These are phyloP conservation scores for Mus caroli DNA, from an alignment of 2,797 vertebrate genomes.

Conservation along the genomic window DNA sequence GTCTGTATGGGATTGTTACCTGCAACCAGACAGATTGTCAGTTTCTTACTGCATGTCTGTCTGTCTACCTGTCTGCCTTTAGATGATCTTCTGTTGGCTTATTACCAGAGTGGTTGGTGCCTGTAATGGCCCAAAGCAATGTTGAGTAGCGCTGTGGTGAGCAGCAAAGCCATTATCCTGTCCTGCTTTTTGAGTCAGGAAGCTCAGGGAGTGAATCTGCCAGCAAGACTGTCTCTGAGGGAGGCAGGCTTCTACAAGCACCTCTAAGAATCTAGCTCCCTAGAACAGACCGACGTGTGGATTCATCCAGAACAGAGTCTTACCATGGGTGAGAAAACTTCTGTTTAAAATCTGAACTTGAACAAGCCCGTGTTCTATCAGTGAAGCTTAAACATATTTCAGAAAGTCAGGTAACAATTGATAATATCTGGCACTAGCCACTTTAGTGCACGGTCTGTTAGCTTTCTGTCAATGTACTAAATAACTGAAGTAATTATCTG, in stretches of 20 bases:
- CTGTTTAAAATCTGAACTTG: conserved; percentile 1
- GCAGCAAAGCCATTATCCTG: not conserved
- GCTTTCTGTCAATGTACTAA: not conserved
- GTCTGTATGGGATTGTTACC: not conserved
- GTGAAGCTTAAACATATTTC: not conserved
- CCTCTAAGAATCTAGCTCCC: not conserved
- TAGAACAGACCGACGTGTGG: not conserved
- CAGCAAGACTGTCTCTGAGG: not conserved
- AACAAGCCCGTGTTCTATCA: not conserved
- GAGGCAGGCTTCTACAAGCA: not conserved
- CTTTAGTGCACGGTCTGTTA: not conserved
- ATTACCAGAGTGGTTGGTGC: conserved; percentile 12
- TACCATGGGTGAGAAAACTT: not conserved
- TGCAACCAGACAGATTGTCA: conserved; percentile 20
- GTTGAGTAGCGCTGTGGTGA: conserved; percentile 20
- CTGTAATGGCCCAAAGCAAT: not conserved
- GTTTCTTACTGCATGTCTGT: conserved; percentile 38
- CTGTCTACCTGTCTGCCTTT: conserved; percentile 33
- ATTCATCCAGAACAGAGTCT: not conserved
- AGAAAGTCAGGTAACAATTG: not conserved
- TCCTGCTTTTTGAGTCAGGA: not conserved
- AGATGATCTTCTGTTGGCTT: not conserved
- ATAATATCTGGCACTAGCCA: not conserved
- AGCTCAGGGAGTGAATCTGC: not conserved
- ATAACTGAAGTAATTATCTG: not conserved